These are phyloP conservation scores for Triplophysa dalaica DNA, from an alignment of 2,113 vertebrate genomes.

Conservation along the genomic window DNA sequence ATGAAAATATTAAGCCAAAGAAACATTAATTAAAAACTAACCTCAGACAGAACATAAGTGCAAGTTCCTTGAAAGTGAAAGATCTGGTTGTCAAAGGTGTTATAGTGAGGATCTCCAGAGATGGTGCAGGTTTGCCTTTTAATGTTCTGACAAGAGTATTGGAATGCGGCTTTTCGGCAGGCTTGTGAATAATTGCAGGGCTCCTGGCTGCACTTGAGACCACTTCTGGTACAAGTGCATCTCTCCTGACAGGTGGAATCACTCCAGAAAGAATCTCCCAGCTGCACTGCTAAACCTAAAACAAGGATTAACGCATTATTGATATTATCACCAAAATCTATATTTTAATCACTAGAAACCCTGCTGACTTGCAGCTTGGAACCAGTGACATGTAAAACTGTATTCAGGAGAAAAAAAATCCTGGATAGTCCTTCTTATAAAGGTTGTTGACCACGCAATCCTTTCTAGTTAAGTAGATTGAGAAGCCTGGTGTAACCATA, in stretches of 20 bases:
- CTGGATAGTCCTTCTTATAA: too few species aligned
- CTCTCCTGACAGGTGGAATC: neutral
- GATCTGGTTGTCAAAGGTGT: constrained; percentile 62
- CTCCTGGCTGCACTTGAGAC: neutral
- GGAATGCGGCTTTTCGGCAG: constrained; percentile 50
- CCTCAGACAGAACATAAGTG: constrained; percentile 63
- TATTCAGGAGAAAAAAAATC: too few species aligned
- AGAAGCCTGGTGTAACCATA: too few species aligned
- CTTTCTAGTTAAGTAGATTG: too few species aligned
- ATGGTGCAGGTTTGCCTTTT: constrained; percentile 61
- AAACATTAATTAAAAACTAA: neutral
- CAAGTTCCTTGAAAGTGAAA: constrained; percentile 66
- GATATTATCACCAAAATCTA: neutral
- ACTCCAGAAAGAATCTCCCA: constrained; percentile 11
- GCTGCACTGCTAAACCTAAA: neutral
- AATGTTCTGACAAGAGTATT: constrained; percentile 59
- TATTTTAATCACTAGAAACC: neutral
- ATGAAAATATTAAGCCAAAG: neutral
- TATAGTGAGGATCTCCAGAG: constrained; percentile 67
- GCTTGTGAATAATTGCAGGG: constrained; percentile 55
- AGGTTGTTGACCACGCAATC: too few species aligned
- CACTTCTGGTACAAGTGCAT: neutral
- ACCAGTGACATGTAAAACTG: too few species aligned
- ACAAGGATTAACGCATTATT: neutral
- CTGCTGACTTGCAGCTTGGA: neutral